phyloP scores from a whole-genome alignment of 2,888 invertebrate species.

The Melipona beecheii region DNA sequence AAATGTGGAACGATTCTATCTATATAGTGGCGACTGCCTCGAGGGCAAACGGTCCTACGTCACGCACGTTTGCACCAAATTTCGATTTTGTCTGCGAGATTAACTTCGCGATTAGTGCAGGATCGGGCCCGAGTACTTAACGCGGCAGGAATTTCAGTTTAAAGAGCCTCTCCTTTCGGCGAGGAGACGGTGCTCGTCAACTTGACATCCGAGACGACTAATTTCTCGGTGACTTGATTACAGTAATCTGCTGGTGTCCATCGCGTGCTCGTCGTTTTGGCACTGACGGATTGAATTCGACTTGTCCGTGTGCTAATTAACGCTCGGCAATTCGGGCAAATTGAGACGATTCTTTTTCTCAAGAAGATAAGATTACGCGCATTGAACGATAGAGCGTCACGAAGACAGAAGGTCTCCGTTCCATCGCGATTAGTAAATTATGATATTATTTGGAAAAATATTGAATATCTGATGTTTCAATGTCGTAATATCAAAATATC shows the following conservation, averaged over 20 bases:
- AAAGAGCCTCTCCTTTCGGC: background rate
- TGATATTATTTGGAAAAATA: no score
- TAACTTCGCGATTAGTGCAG: background rate
- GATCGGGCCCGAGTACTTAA: background rate
- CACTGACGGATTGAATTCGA: slow-evolving; percentile 29
- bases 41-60: background rate
- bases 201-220: slow-evolving; percentile 7
- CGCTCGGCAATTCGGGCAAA: slow-evolving; percentile 6
- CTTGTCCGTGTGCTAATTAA: slow-evolving; percentile 26
- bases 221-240: slow-evolving; percentile 13
- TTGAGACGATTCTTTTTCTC: background rate
- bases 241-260: slow-evolving; percentile 8
- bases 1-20: background rate
- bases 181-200: background rate
- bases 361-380: background rate
- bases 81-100: background rate
- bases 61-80: background rate
- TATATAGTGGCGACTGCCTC: background rate
- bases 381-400: slow-evolving; percentile 4
- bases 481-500: no score
- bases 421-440: no score
- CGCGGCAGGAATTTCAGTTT: background rate
- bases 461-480: no score
- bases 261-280: slow-evolving; percentile 7
- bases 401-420: background rate